phyloP scores from a whole-genome alignment of 2,888 invertebrate species.

The Drosophila neonasuta region DNA sequence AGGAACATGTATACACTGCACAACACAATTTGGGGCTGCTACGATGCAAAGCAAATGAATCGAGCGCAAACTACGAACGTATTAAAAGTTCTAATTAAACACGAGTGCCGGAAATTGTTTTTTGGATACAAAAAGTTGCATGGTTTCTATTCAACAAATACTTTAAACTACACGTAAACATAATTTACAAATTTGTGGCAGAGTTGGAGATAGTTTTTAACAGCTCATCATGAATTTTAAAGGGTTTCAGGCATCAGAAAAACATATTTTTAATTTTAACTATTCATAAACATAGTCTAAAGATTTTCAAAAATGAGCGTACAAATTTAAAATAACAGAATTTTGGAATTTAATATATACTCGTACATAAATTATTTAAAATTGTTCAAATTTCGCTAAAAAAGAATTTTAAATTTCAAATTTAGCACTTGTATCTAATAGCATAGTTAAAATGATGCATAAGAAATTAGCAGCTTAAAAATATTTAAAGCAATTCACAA shows the following conservation, averaged over 20 bases:
- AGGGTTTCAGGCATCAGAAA: not conserved
- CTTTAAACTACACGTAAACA: not conserved
- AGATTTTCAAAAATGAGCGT: no score
- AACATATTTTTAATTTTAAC: not conserved
- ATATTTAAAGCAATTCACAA: no score
- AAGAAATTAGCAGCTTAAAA: no score
- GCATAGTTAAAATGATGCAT: no score
- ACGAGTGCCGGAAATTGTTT: not conserved
- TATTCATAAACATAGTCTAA: no score
- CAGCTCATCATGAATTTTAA: not conserved
- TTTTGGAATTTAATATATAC: no score
- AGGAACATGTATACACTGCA: conserved; percentile 27
- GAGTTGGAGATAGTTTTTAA: not conserved
- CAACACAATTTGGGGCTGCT: conserved; percentile 15
- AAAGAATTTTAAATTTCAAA: no score
- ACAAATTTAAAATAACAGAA: no score
- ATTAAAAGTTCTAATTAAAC: not conserved
- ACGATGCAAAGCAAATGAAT: not conserved
- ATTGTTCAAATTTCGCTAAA: no score
- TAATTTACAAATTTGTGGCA: not conserved
- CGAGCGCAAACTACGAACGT: not conserved
- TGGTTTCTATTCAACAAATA: not conserved
- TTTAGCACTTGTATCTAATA: no score
- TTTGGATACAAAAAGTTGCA: not conserved
- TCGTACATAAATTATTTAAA: no score